Evolutionary conservation across 1,140 invertebrate genomes (phyloP).

Genomic region (Hycleus cichorii): DNA sequence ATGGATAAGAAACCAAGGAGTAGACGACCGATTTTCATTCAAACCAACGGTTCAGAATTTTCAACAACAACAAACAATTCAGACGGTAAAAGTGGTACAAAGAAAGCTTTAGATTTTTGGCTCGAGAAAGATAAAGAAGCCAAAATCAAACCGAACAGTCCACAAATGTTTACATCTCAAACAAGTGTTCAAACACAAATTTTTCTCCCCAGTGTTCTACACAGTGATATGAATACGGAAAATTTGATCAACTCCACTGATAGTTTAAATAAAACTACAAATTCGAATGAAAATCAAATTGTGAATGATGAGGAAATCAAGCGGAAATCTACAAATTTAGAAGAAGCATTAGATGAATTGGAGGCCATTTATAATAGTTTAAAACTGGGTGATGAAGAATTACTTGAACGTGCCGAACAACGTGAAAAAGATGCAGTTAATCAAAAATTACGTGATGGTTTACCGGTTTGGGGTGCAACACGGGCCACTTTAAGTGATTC

Average conservation of each 20-base stretch:
- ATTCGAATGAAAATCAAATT: background rate
- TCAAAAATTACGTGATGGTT: slow-evolving; percentile 24
- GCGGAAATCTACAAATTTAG: slow-evolving; percentile 61
- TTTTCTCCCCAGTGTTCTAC: slow-evolving; percentile 30
- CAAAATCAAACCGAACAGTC: slow-evolving; percentile 21
- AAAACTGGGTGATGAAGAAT: slow-evolving; percentile 70
- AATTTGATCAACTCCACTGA: slow-evolving; percentile 1
- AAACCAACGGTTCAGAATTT: slow-evolving; percentile 18
- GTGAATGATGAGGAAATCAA: slow-evolving; percentile 19
- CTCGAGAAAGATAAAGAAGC: slow-evolving; percentile 12
- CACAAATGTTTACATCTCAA: slow-evolving; percentile 37
- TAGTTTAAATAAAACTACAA: background rate
- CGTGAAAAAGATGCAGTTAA: slow-evolving; percentile 55
- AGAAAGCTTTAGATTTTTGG: slow-evolving; percentile 53
- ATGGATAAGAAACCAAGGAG: slow-evolving; percentile 59
- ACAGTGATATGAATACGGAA: slow-evolving; percentile 13
- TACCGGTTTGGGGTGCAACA: slow-evolving; percentile 14
- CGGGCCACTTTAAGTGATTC: slow-evolving; percentile 36
- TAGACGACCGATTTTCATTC: slow-evolving; percentile 51
- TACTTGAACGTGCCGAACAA: slow-evolving; percentile 68
- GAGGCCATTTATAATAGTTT: slow-evolving; percentile 85
- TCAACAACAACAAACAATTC: slow-evolving; percentile 4
- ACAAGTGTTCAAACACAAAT: slow-evolving; percentile 35
- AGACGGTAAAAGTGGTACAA: slow-evolving; percentile 19
- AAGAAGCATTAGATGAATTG: slow-evolving; percentile 78